A percentile compares a stretch with the other conserved stretches of the same genome.
Conservation (phyloP, 2,888 invertebrate species). For the Lithophane leautieri region DNA sequence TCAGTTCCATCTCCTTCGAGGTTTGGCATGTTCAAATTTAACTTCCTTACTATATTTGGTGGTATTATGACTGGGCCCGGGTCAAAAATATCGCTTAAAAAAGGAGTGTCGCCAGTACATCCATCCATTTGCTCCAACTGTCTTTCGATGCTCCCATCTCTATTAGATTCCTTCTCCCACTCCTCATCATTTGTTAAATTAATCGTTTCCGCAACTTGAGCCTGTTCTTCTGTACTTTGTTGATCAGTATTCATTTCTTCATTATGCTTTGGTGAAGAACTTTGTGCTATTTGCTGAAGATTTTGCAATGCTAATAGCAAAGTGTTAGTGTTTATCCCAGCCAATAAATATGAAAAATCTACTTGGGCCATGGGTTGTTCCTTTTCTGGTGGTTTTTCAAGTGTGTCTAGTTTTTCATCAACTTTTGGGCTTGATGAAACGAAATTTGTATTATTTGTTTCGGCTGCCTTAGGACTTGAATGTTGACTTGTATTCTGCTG, state of each 20-base stretch:
- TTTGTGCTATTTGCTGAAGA: slow-evolving; percentile 82
- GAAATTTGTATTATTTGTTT: slow-evolving; percentile 30
- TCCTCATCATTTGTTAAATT: slow-evolving; percentile 87
- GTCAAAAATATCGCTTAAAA: slow-evolving; percentile 88
- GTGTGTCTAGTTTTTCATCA: slow-evolving; percentile 29
- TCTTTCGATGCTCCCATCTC: slow-evolving; percentile 84
- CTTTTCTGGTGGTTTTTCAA: slow-evolving; percentile 37
- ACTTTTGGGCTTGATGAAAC: slow-evolving; percentile 34
- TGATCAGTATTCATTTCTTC: slow-evolving; percentile 59
- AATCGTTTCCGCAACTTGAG: slow-evolving; percentile 78
- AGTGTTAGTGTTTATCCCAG: slow-evolving; percentile 85
- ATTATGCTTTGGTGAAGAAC: slow-evolving; percentile 58
- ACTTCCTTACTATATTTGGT: slow-evolving; percentile 76
- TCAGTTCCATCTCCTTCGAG: slow-evolving; percentile 73
- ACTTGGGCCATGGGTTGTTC: slow-evolving; percentile 66
- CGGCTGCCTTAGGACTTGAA: slow-evolving; percentile 36
- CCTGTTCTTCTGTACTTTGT: slow-evolving; percentile 49
- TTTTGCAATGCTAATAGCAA: slow-evolving; percentile 85
- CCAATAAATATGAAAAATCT: slow-evolving; percentile 80
- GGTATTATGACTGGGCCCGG: slow-evolving; percentile 82
- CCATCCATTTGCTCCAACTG: slow-evolving; percentile 83
- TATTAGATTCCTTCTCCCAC: slow-evolving; percentile 85
- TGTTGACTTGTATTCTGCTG: slow-evolving; percentile 38
- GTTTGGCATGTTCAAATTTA: slow-evolving; percentile 79
- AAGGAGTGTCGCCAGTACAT: slow-evolving; percentile 83